A percentile compares a stretch with the other conserved stretches of the same genome.
These are phyloP conservation scores for Drosophila sp. DNA, from an alignment of 1,140 invertebrate genomes.

Conservation along the genomic window DNA sequence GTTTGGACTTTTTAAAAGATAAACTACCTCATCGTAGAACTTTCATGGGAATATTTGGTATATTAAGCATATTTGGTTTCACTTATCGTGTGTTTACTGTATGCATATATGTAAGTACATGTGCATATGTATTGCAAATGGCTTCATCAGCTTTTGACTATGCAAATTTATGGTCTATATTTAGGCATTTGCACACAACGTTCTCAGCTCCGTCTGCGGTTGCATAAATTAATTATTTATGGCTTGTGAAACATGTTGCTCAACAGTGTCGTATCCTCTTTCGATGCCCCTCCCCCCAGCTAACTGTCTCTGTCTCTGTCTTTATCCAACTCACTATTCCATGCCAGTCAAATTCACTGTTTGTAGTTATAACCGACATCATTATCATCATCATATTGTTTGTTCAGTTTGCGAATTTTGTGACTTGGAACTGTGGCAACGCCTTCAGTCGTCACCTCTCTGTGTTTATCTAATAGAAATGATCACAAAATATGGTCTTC, in stretches of 20 bases:
- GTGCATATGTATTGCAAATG: slow-evolving; percentile 41
- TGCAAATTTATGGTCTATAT: slow-evolving; percentile 78
- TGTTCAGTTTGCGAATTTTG: slow-evolving; percentile 65
- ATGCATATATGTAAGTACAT: background rate
- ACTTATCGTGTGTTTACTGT: slow-evolving; percentile 13
- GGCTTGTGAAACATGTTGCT: slow-evolving; percentile 67
- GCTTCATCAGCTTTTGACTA: slow-evolving; percentile 66
- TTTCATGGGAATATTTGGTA: background rate
- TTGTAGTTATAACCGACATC: slow-evolving; percentile 31
- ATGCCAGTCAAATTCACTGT: background rate
- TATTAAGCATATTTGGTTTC: background rate
- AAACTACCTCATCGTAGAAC: no score
- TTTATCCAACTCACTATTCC: background rate
- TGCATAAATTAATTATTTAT: slow-evolving; percentile 83
- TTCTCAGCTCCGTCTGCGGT: slow-evolving; percentile 58
- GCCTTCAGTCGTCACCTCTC: slow-evolving; percentile 34
- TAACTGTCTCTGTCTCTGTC: background rate
- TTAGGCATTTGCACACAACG: slow-evolving; percentile 75
- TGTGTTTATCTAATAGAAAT: slow-evolving; percentile 68
- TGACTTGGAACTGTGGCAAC: slow-evolving; percentile 18
- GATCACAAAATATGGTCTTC: slow-evolving; percentile 76
- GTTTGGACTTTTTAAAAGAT: no score
- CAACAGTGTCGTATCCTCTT: slow-evolving; percentile 29
- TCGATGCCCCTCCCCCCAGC: background rate
- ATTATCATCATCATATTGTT: slow-evolving; percentile 54